A percentile compares a stretch with the other conserved stretches of the same genome.
Evolutionary conservation across 2,113 vertebrate species (phyloP).

Genomic region (Pteropus alecto): DNA sequence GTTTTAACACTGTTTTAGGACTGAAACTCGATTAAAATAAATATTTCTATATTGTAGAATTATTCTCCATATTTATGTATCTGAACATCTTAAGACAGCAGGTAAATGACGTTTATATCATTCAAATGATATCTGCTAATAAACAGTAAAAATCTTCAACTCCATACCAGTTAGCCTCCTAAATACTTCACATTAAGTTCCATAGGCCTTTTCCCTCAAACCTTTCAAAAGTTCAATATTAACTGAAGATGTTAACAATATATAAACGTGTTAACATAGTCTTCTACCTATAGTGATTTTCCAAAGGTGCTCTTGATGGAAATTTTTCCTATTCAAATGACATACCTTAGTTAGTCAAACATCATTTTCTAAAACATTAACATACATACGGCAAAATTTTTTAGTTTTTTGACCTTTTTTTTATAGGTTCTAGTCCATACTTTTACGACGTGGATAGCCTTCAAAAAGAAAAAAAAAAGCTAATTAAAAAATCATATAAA

Average conservation of each 20-base stretch:
- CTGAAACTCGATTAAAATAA: constrained; percentile 71
- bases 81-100: constrained; percentile 71
- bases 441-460: constrained; percentile 24
- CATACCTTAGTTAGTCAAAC: constrained; percentile 51
- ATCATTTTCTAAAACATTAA: constrained; percentile 66
- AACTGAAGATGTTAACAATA: constrained; percentile 43
- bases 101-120: constrained; percentile 64
- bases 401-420: neutral
- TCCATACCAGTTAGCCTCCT: constrained; percentile 52
- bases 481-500: constrained; percentile 29
- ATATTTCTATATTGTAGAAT: constrained; percentile 64
- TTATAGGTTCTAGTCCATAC: constrained; percentile 1
- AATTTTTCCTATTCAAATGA: constrained; percentile 65
- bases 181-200: constrained; percentile 65
- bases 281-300: constrained; percentile 22
- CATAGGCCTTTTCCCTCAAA: constrained; percentile 70
- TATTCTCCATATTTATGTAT: constrained; percentile 40
- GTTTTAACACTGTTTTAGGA: constrained; percentile 75
- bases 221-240: constrained; percentile 49
- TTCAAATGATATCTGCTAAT: constrained; percentile 48
- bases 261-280: constrained; percentile 41
- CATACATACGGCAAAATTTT: constrained; percentile 5
- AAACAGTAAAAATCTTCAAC: constrained; percentile 55
- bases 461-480: neutral
- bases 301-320: constrained; percentile 34